Conservation (phyloP, 2,113 vertebrate genomes). For the Bolborhynchus lineola region DNA sequence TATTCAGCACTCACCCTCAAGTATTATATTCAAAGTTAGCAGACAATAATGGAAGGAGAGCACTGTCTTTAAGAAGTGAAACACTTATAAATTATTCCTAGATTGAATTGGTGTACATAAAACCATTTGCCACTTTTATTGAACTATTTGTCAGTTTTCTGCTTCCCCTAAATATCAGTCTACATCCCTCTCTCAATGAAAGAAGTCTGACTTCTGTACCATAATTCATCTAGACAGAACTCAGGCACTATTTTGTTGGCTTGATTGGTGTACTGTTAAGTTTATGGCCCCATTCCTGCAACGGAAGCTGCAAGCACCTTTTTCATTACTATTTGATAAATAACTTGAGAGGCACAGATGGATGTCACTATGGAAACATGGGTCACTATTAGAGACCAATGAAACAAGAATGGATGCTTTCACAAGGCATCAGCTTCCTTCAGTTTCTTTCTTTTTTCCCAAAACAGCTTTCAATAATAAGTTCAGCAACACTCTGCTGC, state of each 20-base stretch:
- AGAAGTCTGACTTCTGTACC: background rate
- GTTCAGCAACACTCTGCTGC: background rate
- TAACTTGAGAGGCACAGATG: constrained; percentile 3
- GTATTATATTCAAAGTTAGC: background rate
- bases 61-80: background rate
- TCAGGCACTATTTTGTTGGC: background rate
- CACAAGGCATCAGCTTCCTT: background rate
- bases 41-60: background rate
- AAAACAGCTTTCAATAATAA: background rate
- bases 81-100: background rate
- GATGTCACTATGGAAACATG: background rate
- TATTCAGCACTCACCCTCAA: background rate
- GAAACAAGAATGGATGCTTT: background rate
- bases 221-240: background rate
- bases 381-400: background rate
- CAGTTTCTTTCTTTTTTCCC: background rate
- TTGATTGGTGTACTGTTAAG: background rate
- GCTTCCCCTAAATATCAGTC: background rate
- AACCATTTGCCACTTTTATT: background rate
- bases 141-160: background rate
- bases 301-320: background rate
- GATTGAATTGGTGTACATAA: background rate
- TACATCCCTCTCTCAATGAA: background rate
- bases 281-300: background rate
- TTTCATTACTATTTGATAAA: constrained; percentile 45